Conservation (phyloP, 1,140 invertebrate species). For the Caenorhabditis tropicalis region DNA sequence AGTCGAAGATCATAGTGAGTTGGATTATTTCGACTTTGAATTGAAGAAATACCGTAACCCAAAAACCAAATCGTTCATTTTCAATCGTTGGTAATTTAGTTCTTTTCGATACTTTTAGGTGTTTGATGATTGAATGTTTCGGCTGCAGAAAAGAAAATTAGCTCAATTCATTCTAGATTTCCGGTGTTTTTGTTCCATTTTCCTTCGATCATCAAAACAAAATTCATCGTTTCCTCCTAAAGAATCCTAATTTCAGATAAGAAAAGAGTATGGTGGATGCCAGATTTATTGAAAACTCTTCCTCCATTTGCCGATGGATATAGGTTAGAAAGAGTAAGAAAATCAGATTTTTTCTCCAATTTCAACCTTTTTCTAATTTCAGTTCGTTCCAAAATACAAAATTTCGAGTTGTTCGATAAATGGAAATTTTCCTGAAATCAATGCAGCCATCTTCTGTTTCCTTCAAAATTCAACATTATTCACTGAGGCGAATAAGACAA, state of each 20-base stretch:
- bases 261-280: background rate
- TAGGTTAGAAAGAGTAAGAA: background rate
- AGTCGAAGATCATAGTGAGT: background rate
- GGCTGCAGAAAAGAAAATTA: background rate
- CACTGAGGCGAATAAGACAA: background rate
- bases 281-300: background rate
- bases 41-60: no score
- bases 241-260: background rate
- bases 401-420: background rate
- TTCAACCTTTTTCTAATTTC: background rate
- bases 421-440: background rate
- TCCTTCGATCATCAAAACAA: background rate
- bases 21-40: background rate
- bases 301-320: constrained; percentile 1
- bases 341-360: background rate
- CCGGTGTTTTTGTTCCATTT: background rate
- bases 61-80: no score
- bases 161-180: no score
- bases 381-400: background rate
- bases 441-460: background rate
- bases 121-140: background rate
- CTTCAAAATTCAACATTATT: background rate
- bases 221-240: background rate
- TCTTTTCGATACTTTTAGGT: background rate
- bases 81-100: no score